These are phyloP conservation scores for Drosophila prosaltans DNA, from an alignment of 1,140 invertebrate species.

Conservation along the genomic window DNA sequence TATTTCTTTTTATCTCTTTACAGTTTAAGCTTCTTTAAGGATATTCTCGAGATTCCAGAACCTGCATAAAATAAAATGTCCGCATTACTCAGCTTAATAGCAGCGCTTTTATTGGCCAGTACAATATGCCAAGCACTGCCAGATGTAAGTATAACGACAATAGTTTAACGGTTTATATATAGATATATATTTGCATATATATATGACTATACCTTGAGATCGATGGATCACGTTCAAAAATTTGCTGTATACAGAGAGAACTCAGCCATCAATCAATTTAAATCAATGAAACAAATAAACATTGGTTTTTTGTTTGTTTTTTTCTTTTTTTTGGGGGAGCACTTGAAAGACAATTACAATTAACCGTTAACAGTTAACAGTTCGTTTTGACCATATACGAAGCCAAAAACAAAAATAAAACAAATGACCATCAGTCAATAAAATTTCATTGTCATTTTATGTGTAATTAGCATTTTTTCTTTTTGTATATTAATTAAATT, in stretches of 20 bases:
- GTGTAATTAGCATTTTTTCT: constrained; percentile 73
- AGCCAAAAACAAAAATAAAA: constrained; percentile 38
- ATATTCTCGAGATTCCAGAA: constrained; percentile 40
- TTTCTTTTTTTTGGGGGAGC: constrained; percentile 26
- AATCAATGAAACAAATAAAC: constrained; percentile 52
- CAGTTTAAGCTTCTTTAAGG: constrained; percentile 64
- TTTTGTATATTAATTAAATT: constrained; percentile 79
- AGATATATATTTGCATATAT: constrained; percentile 1
- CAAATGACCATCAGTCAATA: constrained; percentile 53
- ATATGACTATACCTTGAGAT: constrained; percentile 36
- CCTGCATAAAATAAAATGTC: constrained; percentile 64
- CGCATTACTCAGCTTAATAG: constrained; percentile 56
- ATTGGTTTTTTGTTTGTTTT: neutral
- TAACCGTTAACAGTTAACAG: constrained; percentile 59
- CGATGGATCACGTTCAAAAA: constrained; percentile 45
- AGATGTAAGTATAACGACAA: constrained; percentile 72
- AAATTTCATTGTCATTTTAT: constrained; percentile 71
- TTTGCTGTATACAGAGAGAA: constrained; percentile 45
- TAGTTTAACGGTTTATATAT: neutral
- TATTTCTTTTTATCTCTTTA: constrained; percentile 27
- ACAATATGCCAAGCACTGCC: constrained; percentile 79
- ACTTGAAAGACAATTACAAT: constrained; percentile 53
- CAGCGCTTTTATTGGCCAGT: constrained; percentile 70
- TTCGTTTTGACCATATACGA: constrained; percentile 23
- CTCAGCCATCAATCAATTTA: constrained; percentile 70